Percentiles rank a stretch among this genome's conserved stretches.
Conservation (phyloP, 2,888 invertebrate genomes). For the Tillus elongatus region DNA sequence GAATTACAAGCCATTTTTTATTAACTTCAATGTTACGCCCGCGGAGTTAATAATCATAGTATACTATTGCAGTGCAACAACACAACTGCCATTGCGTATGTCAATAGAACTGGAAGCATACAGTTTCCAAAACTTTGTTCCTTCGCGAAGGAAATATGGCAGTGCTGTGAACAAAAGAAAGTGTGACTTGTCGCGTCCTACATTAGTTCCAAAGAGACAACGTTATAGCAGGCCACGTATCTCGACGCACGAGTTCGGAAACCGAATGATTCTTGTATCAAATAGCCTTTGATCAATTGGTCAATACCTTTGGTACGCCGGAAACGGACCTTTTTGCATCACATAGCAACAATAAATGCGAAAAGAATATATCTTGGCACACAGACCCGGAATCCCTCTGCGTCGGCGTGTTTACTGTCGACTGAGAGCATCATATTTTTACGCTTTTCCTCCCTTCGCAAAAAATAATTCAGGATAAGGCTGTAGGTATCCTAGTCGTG, state of each 20-base stretch:
- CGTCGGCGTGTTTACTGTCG: conserved; percentile 16
- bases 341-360: conserved; percentile 14
- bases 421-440: conserved; percentile 12
- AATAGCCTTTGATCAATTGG: conserved; percentile 10
- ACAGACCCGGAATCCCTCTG: conserved; percentile 11
- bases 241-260: conserved; percentile 6
- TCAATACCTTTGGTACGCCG: conserved; percentile 9
- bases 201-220: conserved; percentile 5
- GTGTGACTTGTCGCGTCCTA: conserved; percentile 1
- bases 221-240: conserved; percentile 6
- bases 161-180: conserved; percentile 11
- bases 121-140: conserved; percentile 15
- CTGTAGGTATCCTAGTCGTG: conserved; percentile 15
- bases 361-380: conserved; percentile 13
- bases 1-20: conserved; percentile 18
- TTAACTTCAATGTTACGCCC: conserved; percentile 18
- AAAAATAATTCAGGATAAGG: conserved; percentile 17
- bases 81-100: conserved; percentile 19
- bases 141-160: conserved; percentile 21
- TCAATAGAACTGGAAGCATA: conserved; percentile 21
- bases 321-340: conserved; percentile 14
- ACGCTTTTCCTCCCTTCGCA: conserved; percentile 15
- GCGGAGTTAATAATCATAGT: conserved; percentile 11
- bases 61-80: conserved; percentile 18
- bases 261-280: conserved; percentile 13